Evolutionary conservation across 2,888 invertebrate genomes (phyloP).

Genomic region (Dinocampus coccinellae): DNA sequence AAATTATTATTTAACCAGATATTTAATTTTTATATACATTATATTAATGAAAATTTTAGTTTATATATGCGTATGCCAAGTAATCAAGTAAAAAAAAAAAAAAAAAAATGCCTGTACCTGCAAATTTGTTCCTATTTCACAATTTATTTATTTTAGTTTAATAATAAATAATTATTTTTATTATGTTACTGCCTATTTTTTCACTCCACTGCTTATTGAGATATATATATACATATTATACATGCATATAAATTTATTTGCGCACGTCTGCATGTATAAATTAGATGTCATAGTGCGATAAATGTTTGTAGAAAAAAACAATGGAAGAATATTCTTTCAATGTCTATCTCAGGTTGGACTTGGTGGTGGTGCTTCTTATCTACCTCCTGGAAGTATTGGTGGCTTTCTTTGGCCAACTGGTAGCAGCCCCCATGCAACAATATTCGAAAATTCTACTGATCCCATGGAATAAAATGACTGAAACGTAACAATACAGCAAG

Average conservation of each 20-base stretch:
- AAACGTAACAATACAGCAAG: neutral
- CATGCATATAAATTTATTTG: neutral
- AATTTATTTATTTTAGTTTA: conserved; percentile 51
- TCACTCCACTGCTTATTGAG: conserved; percentile 31
- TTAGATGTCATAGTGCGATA: neutral
- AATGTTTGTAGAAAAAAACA: neutral
- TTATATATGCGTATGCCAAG: neutral
- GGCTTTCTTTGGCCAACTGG: conserved; percentile 64
- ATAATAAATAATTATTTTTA: conserved; percentile 44
- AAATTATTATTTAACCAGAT: neutral
- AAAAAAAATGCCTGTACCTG: conserved; percentile 48
- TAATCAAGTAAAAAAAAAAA: neutral
- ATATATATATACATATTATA: conserved; percentile 6
- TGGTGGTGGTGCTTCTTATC: conserved; percentile 64
- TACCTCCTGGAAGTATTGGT: conserved; percentile 65
- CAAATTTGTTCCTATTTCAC: conserved; percentile 52
- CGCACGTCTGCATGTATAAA: conserved; percentile 12
- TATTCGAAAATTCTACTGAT: conserved; percentile 65
- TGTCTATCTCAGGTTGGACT: conserved; percentile 57
- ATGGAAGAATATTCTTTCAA: neutral
- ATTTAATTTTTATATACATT: conserved; percentile 5
- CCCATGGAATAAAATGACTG: conserved; percentile 61
- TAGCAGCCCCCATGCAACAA: conserved; percentile 65
- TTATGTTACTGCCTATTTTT: conserved; percentile 38
- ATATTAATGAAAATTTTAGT: neutral